These are phyloP conservation scores for Achlya flavicornis DNA, from an alignment of 2,888 invertebrate species.

Conservation along the genomic window DNA sequence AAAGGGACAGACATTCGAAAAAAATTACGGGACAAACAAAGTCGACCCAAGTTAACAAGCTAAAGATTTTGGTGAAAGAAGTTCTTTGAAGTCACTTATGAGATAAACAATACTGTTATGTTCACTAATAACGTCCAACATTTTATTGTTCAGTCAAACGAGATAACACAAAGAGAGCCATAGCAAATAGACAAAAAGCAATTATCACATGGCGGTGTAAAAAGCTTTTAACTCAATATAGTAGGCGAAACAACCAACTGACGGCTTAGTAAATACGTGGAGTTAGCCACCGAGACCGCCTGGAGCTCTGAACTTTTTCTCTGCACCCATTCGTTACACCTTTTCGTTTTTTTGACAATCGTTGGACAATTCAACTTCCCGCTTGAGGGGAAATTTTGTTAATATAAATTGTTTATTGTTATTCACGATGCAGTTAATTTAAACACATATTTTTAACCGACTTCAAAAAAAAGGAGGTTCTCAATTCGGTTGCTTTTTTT, in stretches of 20 bases:
- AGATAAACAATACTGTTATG: too few relatives aligned
- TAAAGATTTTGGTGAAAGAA: too few relatives aligned
- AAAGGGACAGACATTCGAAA: too few relatives aligned
- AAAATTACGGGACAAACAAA: too few relatives aligned
- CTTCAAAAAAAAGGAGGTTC: too few relatives aligned
- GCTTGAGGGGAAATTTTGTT: constrained; percentile 19
- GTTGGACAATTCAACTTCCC: constrained; percentile 17
- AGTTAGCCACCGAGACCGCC: constrained; percentile 24
- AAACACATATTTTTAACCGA: too few relatives aligned
- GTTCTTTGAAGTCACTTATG: too few relatives aligned
- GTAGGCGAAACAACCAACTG: constrained; percentile 28
- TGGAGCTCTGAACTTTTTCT: constrained; percentile 51
- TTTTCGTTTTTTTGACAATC: constrained; percentile 50
- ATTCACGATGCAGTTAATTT: too few relatives aligned
- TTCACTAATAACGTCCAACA: background rate
- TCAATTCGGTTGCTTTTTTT: too few relatives aligned
- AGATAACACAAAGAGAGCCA: background rate
- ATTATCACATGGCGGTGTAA: constrained; percentile 6
- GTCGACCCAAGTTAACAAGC: too few relatives aligned
- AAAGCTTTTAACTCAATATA: constrained; percentile 11
- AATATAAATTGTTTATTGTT: background rate
- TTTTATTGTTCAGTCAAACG: background rate
- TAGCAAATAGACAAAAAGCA: background rate
- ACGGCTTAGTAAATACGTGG: constrained; percentile 35
- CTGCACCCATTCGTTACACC: constrained; percentile 43